Percentiles rank a stretch among this genome's conserved stretches.
phyloP scores from a whole-genome alignment of 1,140 invertebrate genomes.

The Xylocopa sonorina region DNA sequence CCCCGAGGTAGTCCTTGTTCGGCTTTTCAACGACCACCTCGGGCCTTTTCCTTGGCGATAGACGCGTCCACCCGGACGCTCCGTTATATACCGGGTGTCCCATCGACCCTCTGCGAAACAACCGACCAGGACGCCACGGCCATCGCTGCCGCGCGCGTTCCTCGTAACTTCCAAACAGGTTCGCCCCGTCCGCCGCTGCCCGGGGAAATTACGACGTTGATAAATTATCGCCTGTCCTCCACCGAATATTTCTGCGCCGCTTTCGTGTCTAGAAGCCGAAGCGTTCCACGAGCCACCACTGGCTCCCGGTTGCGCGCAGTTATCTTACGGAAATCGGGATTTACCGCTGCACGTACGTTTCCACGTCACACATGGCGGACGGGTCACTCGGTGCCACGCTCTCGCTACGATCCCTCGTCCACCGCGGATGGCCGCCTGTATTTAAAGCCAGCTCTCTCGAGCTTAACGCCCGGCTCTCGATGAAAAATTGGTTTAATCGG shows the following conservation, averaged over 20 bases:
- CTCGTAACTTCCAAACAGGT: not conserved
- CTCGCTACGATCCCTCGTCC: not conserved
- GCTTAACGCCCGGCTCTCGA: too few species aligned
- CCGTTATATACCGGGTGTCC: constrained; percentile 44
- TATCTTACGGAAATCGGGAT: constrained; percentile 53
- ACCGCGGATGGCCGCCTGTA: too few species aligned
- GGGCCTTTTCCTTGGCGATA: constrained; percentile 47
- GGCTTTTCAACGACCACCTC: constrained; percentile 68
- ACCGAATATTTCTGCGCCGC: constrained; percentile 8
- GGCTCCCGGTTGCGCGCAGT: constrained; percentile 23
- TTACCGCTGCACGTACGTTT: constrained; percentile 41
- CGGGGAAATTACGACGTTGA: not conserved
- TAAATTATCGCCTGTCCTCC: constrained; percentile 4
- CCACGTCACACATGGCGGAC: not conserved
- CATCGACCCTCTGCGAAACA: too few species aligned
- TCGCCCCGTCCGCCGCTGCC: not conserved
- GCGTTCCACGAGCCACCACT: not conserved
- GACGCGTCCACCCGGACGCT: constrained; percentile 9
- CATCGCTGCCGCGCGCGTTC: not conserved
- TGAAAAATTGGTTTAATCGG: too few species aligned
- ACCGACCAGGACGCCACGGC: too few species aligned
- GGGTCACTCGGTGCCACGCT: not conserved
- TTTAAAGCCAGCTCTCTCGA: too few species aligned
- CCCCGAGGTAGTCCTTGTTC: constrained; percentile 55
- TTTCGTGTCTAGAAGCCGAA: not conserved